Evolutionary conservation across 1,140 invertebrate genomes (phyloP).

Genomic region (Mercenaria mercenaria): DNA sequence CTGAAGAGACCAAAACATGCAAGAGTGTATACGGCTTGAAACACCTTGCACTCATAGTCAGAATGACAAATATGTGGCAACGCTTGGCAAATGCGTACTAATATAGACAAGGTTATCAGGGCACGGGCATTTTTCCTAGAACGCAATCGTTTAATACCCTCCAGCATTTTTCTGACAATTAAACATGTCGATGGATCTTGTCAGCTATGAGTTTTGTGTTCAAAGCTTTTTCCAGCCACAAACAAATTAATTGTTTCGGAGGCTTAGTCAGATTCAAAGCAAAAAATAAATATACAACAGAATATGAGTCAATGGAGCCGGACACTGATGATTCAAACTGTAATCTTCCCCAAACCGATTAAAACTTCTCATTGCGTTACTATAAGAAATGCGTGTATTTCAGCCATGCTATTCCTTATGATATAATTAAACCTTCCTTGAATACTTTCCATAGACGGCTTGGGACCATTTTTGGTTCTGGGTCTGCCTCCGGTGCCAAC

Average conservation of each 20-base stretch:
- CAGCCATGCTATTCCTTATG: background rate
- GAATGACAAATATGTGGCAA: too few species aligned
- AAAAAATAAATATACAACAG: background rate
- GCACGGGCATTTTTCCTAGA: too few species aligned
- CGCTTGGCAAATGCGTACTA: too few species aligned
- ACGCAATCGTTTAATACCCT: background rate
- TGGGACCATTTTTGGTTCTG: background rate
- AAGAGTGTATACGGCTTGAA: background rate
- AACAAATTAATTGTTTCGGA: background rate
- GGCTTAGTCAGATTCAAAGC: background rate
- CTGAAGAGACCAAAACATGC: constrained; percentile 12
- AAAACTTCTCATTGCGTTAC: background rate
- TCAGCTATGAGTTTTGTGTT: background rate
- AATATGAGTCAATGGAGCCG: background rate
- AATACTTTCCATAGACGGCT: background rate
- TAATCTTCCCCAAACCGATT: background rate
- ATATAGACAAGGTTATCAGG: background rate
- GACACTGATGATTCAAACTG: background rate
- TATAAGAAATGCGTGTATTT: background rate
- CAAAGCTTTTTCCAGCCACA: background rate
- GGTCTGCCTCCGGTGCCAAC: too few species aligned
- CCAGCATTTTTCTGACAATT: background rate
- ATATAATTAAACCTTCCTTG: background rate
- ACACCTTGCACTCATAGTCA: too few species aligned
- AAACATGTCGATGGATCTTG: background rate